phyloP scores from a whole-genome alignment of 2,888 invertebrate species.

The Oscheius myriophilus region DNA sequence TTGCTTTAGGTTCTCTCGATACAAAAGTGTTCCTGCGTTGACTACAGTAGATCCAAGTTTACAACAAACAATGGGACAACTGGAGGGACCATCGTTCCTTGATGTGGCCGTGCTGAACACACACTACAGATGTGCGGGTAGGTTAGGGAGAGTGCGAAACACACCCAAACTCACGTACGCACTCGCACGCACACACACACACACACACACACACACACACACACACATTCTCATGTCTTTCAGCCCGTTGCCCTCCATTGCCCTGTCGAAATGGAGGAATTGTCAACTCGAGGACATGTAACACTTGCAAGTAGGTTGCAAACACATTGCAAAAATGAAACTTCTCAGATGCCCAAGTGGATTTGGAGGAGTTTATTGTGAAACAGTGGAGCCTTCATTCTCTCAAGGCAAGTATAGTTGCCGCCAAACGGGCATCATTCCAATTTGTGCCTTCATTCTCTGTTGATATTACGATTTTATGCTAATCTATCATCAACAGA shows the following conservation, averaged over 20 bases:
- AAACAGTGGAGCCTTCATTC: slow-evolving; percentile 45
- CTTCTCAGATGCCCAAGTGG: slow-evolving; percentile 56
- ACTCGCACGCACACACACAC: too few relatives aligned
- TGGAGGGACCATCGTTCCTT: slow-evolving; percentile 54
- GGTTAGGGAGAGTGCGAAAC: too few relatives aligned
- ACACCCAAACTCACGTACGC: too few relatives aligned
- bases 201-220: too few relatives aligned
- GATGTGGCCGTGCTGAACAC: slow-evolving; percentile 50
- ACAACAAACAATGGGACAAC: slow-evolving; percentile 56
- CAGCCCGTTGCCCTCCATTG: slow-evolving; percentile 26
- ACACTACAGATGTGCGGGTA: slow-evolving; percentile 50
- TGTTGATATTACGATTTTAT: too few relatives aligned
- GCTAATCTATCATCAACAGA: too few relatives aligned
- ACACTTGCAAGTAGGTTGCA: slow-evolving; percentile 43
- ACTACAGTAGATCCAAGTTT: slow-evolving; percentile 49
- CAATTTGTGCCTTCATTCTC: too few relatives aligned
- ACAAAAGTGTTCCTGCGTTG: slow-evolving; percentile 40
- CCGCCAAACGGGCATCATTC: too few relatives aligned
- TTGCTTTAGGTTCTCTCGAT: slow-evolving; percentile 45
- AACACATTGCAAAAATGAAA: too few relatives aligned
- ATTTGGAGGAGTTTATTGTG: slow-evolving; percentile 48
- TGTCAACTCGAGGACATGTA: slow-evolving; percentile 47
- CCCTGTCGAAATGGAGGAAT: slow-evolving; percentile 54
- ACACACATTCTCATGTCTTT: too few relatives aligned
- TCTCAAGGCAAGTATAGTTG: slow-evolving; percentile 30